A percentile compares a stretch with the other conserved stretches of the same genome.
Evolutionary conservation across 2,113 vertebrate genomes (phyloP).

Genomic region (Trichechus manatus): DNA sequence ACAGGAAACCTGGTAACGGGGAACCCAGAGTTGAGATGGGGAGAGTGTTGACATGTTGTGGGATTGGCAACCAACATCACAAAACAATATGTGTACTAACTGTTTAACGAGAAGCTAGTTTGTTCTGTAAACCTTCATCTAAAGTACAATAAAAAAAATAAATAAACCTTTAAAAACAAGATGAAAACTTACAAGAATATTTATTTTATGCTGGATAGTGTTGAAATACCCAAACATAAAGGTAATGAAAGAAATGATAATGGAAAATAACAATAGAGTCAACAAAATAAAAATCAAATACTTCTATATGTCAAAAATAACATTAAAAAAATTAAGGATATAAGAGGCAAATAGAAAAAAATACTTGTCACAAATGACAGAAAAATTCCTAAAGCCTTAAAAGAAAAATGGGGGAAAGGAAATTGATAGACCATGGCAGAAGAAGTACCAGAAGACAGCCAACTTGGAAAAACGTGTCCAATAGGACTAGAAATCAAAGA

Average conservation of each 20-base stretch:
- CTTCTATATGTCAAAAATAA: not conserved
- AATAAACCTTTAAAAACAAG: not conserved
- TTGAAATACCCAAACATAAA: not conserved
- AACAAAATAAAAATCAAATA: slow-evolving; percentile 26
- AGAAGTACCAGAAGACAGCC: not conserved
- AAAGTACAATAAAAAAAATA: no score
- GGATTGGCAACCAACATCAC: no score
- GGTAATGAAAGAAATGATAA: not conserved
- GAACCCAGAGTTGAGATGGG: no score
- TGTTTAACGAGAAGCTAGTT: no score
- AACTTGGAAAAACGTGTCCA: not conserved
- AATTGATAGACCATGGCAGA: not conserved
- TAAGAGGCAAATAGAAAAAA: slow-evolving; percentile 35
- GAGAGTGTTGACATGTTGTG: no score
- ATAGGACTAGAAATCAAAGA: not conserved
- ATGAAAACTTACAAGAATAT: not conserved
- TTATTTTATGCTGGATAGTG: not conserved
- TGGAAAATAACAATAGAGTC: not conserved
- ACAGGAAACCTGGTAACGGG: no score
- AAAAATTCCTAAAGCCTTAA: not conserved
- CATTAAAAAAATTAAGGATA: slow-evolving; percentile 1
- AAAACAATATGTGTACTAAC: no score
- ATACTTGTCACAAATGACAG: not conserved
- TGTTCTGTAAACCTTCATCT: no score
- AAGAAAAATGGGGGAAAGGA: not conserved